A percentile compares a stretch with the other conserved stretches of the same genome.
phyloP scores from a whole-genome alignment of 2,113 vertebrate genomes.

The Gracilinanus agilis region DNA sequence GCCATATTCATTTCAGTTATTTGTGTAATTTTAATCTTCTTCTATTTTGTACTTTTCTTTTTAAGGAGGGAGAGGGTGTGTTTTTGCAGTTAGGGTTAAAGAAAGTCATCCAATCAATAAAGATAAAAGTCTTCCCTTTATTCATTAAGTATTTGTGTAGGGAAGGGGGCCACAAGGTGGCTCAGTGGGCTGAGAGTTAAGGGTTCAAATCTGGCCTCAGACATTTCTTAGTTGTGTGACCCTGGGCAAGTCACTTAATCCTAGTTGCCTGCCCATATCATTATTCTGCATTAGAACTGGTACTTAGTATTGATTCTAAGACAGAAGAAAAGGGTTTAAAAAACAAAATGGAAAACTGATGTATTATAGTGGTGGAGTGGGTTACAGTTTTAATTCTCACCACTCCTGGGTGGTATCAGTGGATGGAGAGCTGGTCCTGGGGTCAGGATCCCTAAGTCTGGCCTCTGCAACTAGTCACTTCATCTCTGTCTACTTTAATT shows the following conservation, averaged over 20 bases:
- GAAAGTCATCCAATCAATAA: not conserved
- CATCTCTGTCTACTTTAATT: no score
- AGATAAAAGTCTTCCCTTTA: not conserved
- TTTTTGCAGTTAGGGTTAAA: not conserved
- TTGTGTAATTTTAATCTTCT: not conserved
- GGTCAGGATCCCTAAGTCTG: not conserved
- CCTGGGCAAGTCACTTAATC: no score
- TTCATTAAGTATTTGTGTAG: not conserved
- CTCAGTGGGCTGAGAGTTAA: no score
- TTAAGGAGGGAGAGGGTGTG: not conserved
- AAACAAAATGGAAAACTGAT: no score
- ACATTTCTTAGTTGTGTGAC: no score
- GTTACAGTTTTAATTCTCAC: not conserved
- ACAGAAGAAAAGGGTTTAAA: no score
- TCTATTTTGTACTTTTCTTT: not conserved
- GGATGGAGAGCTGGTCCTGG: no score
- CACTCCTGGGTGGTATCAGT: not conserved
- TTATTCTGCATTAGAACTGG: no score
- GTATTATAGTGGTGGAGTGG: not conserved
- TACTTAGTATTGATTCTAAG: no score
- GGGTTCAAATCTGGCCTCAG: no score
- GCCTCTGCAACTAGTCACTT: not conserved
- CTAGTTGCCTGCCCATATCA: no score
- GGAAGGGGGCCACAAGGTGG: no score
- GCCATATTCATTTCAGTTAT: not conserved